Percentiles rank a stretch among this genome's conserved stretches.
Conservation (phyloP, 2,113 vertebrate species). For the Bubo scandiacus region DNA sequence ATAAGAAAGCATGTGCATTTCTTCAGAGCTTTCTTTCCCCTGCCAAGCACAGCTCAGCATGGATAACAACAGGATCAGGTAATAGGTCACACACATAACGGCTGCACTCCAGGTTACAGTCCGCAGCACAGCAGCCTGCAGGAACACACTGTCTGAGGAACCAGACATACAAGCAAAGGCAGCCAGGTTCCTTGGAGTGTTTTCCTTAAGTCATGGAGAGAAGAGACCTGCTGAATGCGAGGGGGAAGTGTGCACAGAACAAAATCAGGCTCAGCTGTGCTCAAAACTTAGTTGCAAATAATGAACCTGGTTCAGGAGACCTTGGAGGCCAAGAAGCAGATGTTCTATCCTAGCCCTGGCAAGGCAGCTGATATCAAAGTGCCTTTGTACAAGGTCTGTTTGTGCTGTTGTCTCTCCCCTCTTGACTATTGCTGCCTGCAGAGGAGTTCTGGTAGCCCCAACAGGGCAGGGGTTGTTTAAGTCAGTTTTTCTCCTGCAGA, state of each 20-base stretch:
- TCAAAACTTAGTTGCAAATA: neutral
- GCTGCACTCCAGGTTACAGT: neutral
- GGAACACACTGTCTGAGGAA: neutral
- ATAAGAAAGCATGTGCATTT: neutral
- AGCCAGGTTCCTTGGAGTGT: neutral
- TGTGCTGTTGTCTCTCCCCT: neutral
- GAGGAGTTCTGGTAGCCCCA: neutral
- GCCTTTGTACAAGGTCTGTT: neutral
- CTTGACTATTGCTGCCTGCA: neutral
- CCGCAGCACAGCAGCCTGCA: neutral
- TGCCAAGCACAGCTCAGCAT: conserved; percentile 27
- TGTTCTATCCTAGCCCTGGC: neutral
- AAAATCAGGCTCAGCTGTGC: neutral
- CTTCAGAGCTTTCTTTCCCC: neutral
- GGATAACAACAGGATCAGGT: neutral
- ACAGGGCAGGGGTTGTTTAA: neutral
- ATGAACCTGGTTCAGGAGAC: neutral
- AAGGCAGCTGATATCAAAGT: neutral
- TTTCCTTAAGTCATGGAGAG: neutral
- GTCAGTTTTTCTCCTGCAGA: neutral
- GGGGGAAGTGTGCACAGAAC: neutral
- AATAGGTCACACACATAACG: neutral
- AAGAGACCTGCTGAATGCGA: neutral
- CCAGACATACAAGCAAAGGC: neutral
- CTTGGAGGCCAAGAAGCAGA: neutral